Conservation (phyloP, 1,140 invertebrate genomes). For the Agraylea sexmaculata region DNA sequence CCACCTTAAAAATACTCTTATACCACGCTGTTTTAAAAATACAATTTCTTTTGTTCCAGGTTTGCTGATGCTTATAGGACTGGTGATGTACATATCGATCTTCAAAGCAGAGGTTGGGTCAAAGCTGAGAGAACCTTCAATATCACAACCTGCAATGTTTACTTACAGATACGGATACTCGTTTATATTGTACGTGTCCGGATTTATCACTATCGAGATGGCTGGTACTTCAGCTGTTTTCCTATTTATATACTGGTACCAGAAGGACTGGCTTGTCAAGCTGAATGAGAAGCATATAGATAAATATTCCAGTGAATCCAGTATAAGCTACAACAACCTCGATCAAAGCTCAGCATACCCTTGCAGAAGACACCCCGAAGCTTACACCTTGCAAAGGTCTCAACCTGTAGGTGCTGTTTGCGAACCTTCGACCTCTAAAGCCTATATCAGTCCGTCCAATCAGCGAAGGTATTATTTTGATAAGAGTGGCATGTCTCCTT, state of each 20-base stretch:
- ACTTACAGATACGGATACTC: constrained; percentile 78
- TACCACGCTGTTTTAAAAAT: too few relatives aligned
- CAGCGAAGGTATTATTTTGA: constrained; percentile 40
- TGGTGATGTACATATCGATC: constrained; percentile 86
- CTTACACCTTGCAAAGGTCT: constrained; percentile 27
- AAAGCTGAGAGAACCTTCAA: constrained; percentile 67
- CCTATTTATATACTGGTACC: constrained; percentile 58
- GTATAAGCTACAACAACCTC: constrained; percentile 26
- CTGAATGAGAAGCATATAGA: constrained; percentile 30
- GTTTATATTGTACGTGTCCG: constrained; percentile 73
- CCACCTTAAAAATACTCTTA: too few relatives aligned
- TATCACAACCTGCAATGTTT: constrained; percentile 65
- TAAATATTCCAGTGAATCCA: constrained; percentile 19
- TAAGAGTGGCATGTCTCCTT: constrained; percentile 32
- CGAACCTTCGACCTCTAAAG: constrained; percentile 31
- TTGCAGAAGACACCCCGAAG: constrained; percentile 31
- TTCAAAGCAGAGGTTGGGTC: constrained; percentile 82
- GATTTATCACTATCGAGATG: constrained; percentile 71
- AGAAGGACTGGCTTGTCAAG: constrained; percentile 41
- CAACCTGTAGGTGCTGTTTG: constrained; percentile 32
- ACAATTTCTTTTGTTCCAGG: constrained; percentile 48
- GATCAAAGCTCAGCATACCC: constrained; percentile 26
- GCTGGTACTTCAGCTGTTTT: constrained; percentile 78
- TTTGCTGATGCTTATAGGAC: constrained; percentile 73
- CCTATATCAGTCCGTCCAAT: constrained; percentile 31